Evolutionary conservation across 2,113 vertebrate genomes (phyloP).

Genomic region (Phaetusa simplex): DNA sequence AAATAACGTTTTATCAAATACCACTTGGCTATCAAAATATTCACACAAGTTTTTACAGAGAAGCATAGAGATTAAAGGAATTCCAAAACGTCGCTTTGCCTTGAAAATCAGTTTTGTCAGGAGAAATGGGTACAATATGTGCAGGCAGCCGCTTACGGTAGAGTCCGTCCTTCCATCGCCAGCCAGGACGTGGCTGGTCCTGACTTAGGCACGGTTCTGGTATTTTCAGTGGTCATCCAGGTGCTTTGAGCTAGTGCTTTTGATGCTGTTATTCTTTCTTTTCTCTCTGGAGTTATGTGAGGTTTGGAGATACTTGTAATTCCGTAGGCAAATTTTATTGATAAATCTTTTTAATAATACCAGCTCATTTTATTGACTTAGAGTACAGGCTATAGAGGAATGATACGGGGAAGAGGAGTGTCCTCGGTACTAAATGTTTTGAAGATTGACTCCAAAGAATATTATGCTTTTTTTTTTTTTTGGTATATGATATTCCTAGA

Average conservation of each 20-base stretch:
- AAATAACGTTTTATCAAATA: neutral
- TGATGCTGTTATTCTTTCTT: neutral
- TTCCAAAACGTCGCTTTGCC: neutral
- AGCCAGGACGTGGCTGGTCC: neutral
- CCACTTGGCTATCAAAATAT: neutral
- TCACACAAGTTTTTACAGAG: neutral
- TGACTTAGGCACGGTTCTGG: neutral
- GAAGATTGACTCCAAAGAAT: neutral
- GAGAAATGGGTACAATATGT: neutral
- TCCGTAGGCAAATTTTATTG: neutral
- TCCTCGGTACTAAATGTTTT: neutral
- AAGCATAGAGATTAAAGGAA: neutral
- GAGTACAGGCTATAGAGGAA: neutral
- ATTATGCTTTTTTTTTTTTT: neutral
- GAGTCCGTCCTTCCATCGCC: neutral
- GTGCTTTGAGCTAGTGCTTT: neutral
- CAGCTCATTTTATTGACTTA: neutral
- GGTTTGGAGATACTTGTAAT: neutral
- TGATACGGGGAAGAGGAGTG: neutral
- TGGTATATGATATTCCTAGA: neutral
- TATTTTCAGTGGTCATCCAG: neutral
- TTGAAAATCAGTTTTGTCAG: neutral
- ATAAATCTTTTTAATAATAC: neutral
- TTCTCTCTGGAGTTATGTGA: neutral
- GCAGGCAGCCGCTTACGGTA: rapidly evolving